Percentiles rank a stretch among this genome's conserved stretches.
Conservation (phyloP, 2,888 invertebrate genomes). For the Brachypalpus laphriformis region DNA sequence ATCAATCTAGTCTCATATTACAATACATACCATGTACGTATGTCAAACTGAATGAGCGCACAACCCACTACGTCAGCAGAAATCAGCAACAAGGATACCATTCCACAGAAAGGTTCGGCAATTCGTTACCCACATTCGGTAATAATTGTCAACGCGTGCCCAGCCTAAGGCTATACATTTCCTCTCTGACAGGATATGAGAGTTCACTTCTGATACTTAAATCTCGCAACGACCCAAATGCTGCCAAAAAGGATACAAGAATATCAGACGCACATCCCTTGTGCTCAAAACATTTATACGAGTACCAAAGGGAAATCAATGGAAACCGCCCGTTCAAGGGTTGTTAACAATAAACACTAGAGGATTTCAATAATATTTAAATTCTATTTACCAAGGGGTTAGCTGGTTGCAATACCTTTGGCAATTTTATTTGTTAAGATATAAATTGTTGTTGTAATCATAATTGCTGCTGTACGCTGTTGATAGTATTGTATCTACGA, state of each 20-base stretch:
- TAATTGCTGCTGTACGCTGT: background rate
- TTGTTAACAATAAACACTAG: constrained; percentile 29
- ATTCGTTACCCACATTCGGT: background rate
- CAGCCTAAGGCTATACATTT: constrained; percentile 1
- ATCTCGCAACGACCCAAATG: constrained; percentile 2
- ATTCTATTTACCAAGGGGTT: background rate
- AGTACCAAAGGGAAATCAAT: constrained; percentile 45
- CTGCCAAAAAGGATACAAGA: background rate
- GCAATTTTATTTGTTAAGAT: background rate
- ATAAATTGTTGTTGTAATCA: background rate
- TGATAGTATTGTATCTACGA: background rate
- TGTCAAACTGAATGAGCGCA: background rate
- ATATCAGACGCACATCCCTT: background rate
- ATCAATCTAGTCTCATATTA: too few species aligned
- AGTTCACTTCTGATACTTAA: background rate
- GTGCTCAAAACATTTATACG: background rate
- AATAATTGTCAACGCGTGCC: constrained; percentile 2
- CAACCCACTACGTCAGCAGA: background rate
- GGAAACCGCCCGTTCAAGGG: background rate
- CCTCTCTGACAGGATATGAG: background rate
- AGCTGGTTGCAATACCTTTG: background rate
- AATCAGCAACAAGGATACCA: constrained; percentile 9
- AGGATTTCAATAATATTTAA: constrained; percentile 17
- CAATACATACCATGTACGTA: too few species aligned
- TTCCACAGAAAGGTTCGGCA: background rate